phyloP scores from a whole-genome alignment of 2,888 invertebrate genomes.

The Itoplectis maculator region DNA sequence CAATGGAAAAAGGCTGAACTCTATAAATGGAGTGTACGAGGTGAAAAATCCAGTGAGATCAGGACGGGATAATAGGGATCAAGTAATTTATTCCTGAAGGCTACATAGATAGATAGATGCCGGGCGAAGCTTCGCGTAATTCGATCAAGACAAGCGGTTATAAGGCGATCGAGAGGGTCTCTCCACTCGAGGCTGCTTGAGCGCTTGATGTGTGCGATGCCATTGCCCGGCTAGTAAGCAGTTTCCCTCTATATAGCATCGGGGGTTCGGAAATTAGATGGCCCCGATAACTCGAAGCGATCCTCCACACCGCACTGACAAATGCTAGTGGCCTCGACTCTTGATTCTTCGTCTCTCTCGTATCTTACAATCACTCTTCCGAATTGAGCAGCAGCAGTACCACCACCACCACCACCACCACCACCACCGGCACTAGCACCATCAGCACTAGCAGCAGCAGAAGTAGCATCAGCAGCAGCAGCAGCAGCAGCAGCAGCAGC shows the following conservation, averaged over 20 bases:
- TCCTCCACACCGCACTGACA: constrained; percentile 48
- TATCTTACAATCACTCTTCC: constrained; percentile 49
- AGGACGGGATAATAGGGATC: constrained; percentile 11
- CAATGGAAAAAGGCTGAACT: not conserved
- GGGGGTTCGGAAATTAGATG: constrained; percentile 43
- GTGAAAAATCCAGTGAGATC: constrained; percentile 40
- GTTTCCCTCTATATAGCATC: not conserved
- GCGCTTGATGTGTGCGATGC: constrained; percentile 23
- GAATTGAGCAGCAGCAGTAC: constrained; percentile 22
- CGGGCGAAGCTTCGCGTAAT: constrained; percentile 23
- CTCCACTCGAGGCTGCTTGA: not conserved
- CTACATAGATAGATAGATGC: constrained; percentile 27
- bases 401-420: too few relatives aligned
- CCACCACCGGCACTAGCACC: too few relatives aligned
- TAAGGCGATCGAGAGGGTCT: constrained; percentile 44
- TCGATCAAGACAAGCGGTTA: constrained; percentile 55
- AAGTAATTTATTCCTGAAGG: constrained; percentile 41
- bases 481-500: not conserved
- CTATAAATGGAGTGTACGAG: constrained; percentile 2
- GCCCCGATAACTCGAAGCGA: constrained; percentile 54
- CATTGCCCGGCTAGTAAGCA: constrained; percentile 13
- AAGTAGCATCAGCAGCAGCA: not conserved
- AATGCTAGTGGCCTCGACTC: constrained; percentile 38
- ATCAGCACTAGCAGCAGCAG: too few relatives aligned
- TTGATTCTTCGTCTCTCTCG: constrained; percentile 10